Base-by-base conservation (phyloP, 1,140 invertebrate genomes). In the Tribolium madens region DNA sequence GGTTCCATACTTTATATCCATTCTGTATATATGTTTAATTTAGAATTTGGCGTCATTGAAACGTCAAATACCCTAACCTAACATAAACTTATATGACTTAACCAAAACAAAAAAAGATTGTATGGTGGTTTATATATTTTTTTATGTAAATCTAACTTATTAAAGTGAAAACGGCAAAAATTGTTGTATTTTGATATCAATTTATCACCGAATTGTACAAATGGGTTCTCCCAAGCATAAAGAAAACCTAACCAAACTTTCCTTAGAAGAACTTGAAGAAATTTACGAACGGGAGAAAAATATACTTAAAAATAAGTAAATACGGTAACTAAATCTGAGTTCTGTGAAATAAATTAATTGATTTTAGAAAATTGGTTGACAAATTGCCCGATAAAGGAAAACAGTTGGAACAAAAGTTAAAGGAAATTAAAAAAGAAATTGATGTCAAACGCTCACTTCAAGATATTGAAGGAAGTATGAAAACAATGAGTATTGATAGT, bases 251-350 rank as follows among this genome's bases (percentile, higher is more conserved):
- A 13, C 21, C 9, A 33, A 33, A 64, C 14, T 64, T 12, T 64
- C 57, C 3, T 5, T 64, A 9, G 57, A 64, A 33, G 57, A 31
- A 31, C 57, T 64, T n/a, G 26, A 64, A 64, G 57, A 64, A 33
- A 7, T 64, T 4, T 64, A 64, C 12, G 26, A 33, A 14, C 10
- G 57, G 12, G 21, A 64, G 10, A 36, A 31, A 12, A 64, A 64
- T 33, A 33, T 64, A 64, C 26, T 64, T 0, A 64, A 64, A 33
- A 64, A 64, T 26, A 64, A 33, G 57, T 64, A 64, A 42, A n/a
- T 26, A 5, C 1, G 21, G 21, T 26, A 26, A 26, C 3, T 26
- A n/a, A n/a, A n/a, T n/a, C n/a, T 26, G 6, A 26, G 6, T 26
- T 26, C 1, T 5, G 6, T 26, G 21, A 26, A 26, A 2, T 33